Evolutionary conservation across 2,797 vertebrate genomes (phyloP).

Genomic region (Labeo calbasu): DNA sequence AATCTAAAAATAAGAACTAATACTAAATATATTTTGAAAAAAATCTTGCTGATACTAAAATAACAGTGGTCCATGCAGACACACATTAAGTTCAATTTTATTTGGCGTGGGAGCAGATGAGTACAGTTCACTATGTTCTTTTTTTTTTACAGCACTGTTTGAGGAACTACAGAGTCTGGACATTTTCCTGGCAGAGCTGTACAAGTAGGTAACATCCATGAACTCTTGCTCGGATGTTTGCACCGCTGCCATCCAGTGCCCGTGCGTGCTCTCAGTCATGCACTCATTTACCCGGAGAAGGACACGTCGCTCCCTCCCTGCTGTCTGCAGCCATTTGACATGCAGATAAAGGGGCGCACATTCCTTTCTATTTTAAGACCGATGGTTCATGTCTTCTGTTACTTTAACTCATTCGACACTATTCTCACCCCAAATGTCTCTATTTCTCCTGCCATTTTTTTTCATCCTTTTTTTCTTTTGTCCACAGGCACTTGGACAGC

Average conservation of each 20-base stretch:
- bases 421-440: background rate
- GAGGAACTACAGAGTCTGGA: slow-evolving; percentile 96
- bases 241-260: background rate
- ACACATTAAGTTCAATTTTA: background rate
- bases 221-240: slow-evolving; percentile 6
- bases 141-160: slow-evolving; percentile 84
- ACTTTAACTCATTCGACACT: slow-evolving; percentile 16
- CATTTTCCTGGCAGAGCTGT: slow-evolving; percentile 93
- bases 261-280: slow-evolving; percentile 4
- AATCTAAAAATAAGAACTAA: background rate
- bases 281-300: background rate
- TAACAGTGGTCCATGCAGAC: background rate
- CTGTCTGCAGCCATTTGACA: slow-evolving; percentile 28
- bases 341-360: slow-evolving; percentile 24
- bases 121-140: slow-evolving; percentile 37
- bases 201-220: slow-evolving; percentile 86
- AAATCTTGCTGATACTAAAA: background rate
- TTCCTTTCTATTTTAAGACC: slow-evolving; percentile 47
- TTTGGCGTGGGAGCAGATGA: background rate
- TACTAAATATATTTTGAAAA: background rate
- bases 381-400: background rate
- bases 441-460: background rate
- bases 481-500: slow-evolving; percentile 86
- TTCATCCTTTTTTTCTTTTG: slow-evolving; percentile 40
- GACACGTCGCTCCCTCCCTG: background rate